Conservation (phyloP, 2,113 vertebrate species). For the Pangasianodon hypophthalmus region DNA sequence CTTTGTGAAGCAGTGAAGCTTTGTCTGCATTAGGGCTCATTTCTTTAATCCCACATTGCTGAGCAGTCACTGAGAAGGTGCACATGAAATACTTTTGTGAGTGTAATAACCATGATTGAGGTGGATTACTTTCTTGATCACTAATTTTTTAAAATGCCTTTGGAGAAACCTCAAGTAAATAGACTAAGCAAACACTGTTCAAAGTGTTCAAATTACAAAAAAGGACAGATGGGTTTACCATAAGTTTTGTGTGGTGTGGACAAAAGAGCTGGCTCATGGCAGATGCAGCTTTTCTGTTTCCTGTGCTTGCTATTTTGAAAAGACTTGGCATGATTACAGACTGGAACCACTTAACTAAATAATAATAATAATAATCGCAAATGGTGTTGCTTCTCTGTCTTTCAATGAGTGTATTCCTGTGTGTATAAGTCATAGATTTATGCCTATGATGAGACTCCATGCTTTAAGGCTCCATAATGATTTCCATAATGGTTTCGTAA, state of each 20-base stretch:
- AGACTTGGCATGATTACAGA: conserved; percentile 13
- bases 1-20: background rate
- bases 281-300: background rate
- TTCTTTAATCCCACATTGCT: background rate
- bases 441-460: background rate
- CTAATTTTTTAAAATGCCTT: background rate
- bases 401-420: background rate
- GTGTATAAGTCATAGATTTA: background rate
- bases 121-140: background rate
- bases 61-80: background rate
- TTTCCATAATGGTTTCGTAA: background rate
- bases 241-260: background rate
- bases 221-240: background rate
- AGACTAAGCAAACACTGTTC: too few relatives aligned
- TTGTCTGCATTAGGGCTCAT: background rate
- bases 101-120: background rate
- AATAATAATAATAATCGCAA: background rate
- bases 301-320: background rate
- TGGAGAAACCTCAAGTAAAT: too few relatives aligned
- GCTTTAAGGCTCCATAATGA: background rate
- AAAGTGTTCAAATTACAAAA: background rate
- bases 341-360: background rate
- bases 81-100: background rate
- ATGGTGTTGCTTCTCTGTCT: background rate
- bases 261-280: background rate